Percentiles rank a stretch among this genome's conserved stretches.
Conservation (phyloP, 2,113 vertebrate species). For the Bufo bufo region DNA sequence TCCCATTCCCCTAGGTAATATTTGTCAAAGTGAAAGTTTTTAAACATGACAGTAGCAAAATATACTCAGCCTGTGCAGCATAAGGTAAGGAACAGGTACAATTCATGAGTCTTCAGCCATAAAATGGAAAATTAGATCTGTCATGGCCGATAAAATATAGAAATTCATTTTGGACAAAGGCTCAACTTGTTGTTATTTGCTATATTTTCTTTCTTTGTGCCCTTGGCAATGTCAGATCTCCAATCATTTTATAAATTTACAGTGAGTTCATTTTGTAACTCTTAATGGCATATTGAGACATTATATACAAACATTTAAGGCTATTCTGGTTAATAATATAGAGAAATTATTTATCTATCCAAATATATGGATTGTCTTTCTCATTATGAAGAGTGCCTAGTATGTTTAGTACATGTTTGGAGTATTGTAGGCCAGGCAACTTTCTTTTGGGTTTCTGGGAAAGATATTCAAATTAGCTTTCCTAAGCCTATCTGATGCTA, state of each 20-base stretch:
- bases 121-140: constrained; percentile 55
- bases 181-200: constrained; percentile 54
- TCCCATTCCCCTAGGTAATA: constrained; percentile 38
- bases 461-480: too few species aligned
- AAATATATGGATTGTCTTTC: too few species aligned
- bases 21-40: constrained; percentile 47
- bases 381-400: too few species aligned
- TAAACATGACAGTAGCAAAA: constrained; percentile 36
- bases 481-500: too few species aligned
- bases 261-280: constrained; percentile 12
- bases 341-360: not conserved
- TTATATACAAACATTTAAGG: constrained; percentile 5
- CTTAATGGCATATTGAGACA: constrained; percentile 14
- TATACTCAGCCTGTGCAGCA: constrained; percentile 8
- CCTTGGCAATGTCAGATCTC: constrained; percentile 52
- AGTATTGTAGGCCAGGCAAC: too few species aligned
- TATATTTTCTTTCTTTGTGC: constrained; percentile 40
- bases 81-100: constrained; percentile 22
- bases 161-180: constrained; percentile 56
- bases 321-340: constrained; percentile 34
- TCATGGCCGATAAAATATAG: constrained; percentile 52
- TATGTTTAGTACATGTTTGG: too few species aligned
- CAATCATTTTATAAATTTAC: constrained; percentile 30
- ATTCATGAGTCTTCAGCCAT: constrained; percentile 49
- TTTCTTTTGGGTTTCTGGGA: too few species aligned